These are phyloP conservation scores for Platycheirus rosarum DNA, from an alignment of 2,888 invertebrate genomes.

Conservation along the genomic window DNA sequence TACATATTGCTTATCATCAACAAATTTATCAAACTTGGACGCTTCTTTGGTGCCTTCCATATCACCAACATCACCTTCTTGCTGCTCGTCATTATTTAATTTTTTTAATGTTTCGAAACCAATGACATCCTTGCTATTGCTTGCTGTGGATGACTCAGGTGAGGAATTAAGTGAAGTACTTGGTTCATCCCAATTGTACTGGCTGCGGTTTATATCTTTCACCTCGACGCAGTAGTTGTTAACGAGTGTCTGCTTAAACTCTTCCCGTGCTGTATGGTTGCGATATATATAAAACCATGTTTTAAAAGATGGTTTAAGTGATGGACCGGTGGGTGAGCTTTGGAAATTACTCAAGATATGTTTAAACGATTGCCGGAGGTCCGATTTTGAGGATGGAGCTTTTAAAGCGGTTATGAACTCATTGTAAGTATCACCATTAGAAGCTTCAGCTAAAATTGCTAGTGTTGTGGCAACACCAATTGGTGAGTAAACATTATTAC, in stretches of 20 bases:
- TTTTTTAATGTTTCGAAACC: constrained; percentile 82
- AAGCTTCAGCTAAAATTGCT: constrained; percentile 86
- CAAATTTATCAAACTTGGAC: constrained; percentile 81
- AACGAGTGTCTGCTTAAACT: constrained; percentile 85
- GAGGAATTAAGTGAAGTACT: constrained; percentile 75
- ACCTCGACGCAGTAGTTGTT: constrained; percentile 86
- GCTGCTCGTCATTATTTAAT: constrained; percentile 77
- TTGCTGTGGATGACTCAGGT: constrained; percentile 75
- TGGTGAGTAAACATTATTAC: constrained; percentile 86
- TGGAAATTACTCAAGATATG: constrained; percentile 78
- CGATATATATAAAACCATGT: constrained; percentile 88
- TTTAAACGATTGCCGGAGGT: constrained; percentile 78
- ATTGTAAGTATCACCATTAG: constrained; percentile 85
- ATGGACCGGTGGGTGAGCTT: constrained; percentile 72
- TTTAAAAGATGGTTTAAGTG: constrained; percentile 84
- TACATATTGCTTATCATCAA: constrained; percentile 82
- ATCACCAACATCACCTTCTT: constrained; percentile 55
- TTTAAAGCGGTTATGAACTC: constrained; percentile 85
- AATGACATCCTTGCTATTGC: constrained; percentile 81
- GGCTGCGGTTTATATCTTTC: constrained; percentile 81
- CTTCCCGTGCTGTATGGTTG: constrained; percentile 85
- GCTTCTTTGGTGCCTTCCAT: constrained; percentile 78
- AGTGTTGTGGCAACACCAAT: constrained; percentile 86
- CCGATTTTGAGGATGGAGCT: constrained; percentile 83
- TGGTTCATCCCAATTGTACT: constrained; percentile 79